Evolutionary conservation across 1,140 invertebrate genomes (phyloP), one percentile per base, ranked within the genome.

Genomic region (Bacillus rossius): DNA sequence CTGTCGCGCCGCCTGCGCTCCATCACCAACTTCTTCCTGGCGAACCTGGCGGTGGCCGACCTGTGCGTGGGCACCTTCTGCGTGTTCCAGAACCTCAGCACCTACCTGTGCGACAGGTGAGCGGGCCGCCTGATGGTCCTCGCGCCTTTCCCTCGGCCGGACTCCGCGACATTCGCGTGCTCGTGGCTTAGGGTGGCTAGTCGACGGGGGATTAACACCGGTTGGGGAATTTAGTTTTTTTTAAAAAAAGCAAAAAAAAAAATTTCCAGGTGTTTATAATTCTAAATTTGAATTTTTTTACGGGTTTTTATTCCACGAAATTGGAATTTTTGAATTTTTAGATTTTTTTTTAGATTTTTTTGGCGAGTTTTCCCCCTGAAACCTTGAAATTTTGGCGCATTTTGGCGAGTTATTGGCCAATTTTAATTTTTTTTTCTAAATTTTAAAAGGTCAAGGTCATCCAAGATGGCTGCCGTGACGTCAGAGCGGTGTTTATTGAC

Each of bases 31-130:
- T 91, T 92, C 71, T 92, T 92, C 69, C 70, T 92, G 58, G 87
- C 86, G 2, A 92, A 93, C 70, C 73, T 93, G 43, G 89, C 89
- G 0, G 81, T 91, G 8, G 89, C 90, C 8, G 90, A 93, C 71
- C 81, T 92, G 34, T 89, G 88, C 62, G 90, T 93, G 1, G 89
- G 87, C 13, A 78, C 92, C 37, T 92, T 93, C 70, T 93, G 91
- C 67, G 87, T 93, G 29, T 89, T 88, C 69, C 90, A 91, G 72
- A 92, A 91, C 69, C 78, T 91, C 51, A 81, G 82, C 14, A 86
- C 86, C 57, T 90, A 90, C 69, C 73, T 91, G 13, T 86, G 87
- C 64, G 81, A 82, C 26, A 85, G 80, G 83, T 85, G 64, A 79
- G 78, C 73, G 64, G 66, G 10, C 17, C 4, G 3, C 16, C 4